Evolutionary conservation across 2,797 vertebrate genomes (phyloP).

Genomic region (Tragopan temminckii): DNA sequence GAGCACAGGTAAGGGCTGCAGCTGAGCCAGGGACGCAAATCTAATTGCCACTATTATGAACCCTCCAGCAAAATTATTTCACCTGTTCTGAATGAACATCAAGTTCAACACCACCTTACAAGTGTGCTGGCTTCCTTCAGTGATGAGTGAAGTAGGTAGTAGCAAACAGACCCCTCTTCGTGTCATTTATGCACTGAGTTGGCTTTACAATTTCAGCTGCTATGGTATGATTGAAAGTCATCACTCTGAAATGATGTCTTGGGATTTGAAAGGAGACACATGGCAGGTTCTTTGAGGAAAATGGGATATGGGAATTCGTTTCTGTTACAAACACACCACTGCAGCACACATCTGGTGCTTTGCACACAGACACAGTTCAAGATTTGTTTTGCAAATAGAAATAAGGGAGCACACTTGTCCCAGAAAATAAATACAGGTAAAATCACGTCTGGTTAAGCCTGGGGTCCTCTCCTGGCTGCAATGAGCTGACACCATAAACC

Average conservation of each 20-base stretch:
- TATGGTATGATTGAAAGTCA: too few species aligned
- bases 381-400: neutral
- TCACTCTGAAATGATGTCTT: neutral
- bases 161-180: conserved; percentile 13
- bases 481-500: neutral
- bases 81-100: neutral
- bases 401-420: neutral
- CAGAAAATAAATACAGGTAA: neutral
- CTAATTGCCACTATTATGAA: neutral
- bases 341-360: neutral
- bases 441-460: neutral
- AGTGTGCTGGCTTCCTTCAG: rapidly evolving
- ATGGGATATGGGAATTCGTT: neutral
- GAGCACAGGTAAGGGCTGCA: neutral
- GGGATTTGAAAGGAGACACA: conserved; percentile 16
- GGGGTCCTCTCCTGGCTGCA: neutral
- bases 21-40: neutral
- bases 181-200: conserved; percentile 41
- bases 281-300: conserved; percentile 32
- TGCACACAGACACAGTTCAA: neutral
- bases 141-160: neutral
- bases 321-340: neutral
- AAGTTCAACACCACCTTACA: neutral
- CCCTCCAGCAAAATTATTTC: neutral
- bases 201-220: too few species aligned